A percentile compares a stretch with the other conserved stretches of the same genome.
Conservation (phyloP, 2,888 invertebrate genomes). For the Troglohyphantes excavatus region DNA sequence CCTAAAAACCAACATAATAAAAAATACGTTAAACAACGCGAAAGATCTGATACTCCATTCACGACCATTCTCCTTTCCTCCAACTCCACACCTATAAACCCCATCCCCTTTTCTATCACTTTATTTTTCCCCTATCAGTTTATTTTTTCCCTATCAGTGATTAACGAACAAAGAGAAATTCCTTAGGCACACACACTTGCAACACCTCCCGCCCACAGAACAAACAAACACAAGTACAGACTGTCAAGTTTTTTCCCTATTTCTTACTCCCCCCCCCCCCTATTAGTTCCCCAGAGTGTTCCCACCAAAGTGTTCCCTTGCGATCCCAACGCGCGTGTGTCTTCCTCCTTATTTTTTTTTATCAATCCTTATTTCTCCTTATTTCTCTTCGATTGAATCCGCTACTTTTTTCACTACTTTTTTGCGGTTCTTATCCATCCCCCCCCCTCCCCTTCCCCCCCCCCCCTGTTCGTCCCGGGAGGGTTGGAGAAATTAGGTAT, state of each 20-base stretch:
- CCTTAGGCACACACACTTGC: slow-evolving; percentile 50
- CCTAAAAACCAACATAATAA: too few species aligned
- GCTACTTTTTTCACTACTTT: slow-evolving; percentile 21
- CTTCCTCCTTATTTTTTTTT: slow-evolving; percentile 3
- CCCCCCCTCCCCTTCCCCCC: too few species aligned
- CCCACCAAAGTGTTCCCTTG: slow-evolving; percentile 50
- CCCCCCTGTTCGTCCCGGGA: slow-evolving; percentile 27
- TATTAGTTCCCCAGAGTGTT: not conserved
- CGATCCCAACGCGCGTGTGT: slow-evolving; percentile 38
- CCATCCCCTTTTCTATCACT: too few species aligned
- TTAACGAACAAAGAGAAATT: slow-evolving; percentile 55
- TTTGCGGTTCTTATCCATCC: slow-evolving; percentile 20
- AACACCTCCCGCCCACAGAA: slow-evolving; percentile 53
- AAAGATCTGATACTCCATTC: too few species aligned
- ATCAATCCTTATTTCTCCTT: not conserved
- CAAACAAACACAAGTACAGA: slow-evolving; percentile 47
- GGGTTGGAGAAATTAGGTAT: slow-evolving; percentile 63
- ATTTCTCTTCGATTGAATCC: slow-evolving; percentile 49
- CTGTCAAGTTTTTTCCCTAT: slow-evolving; percentile 21
- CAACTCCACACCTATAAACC: too few species aligned
- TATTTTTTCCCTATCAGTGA: slow-evolving; percentile 60
- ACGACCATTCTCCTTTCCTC: too few species aligned
- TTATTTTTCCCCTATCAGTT: slow-evolving; percentile 21
- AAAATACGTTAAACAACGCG: too few species aligned
- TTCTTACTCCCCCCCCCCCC: not conserved